Evolutionary conservation across 2,797 vertebrate genomes (phyloP), one percentile per base, ranked within the genome.

Genomic region (Cuculus canorus): DNA sequence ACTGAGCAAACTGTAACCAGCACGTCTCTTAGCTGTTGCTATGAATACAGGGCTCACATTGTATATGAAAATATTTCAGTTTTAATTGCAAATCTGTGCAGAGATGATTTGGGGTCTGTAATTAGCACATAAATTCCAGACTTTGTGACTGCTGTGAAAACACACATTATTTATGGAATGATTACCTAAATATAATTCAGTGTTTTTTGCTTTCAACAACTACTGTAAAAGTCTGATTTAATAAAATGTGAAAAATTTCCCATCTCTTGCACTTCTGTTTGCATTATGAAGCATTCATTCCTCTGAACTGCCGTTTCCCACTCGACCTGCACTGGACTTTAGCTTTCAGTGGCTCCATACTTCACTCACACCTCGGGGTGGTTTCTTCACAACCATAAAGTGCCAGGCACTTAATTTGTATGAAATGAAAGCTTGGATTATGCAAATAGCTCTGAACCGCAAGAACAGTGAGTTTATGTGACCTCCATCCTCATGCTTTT

Each of bases 51-150:
- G 73, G 72, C 94, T 96, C 91, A 96, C 86, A 96, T 91, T 94
- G 90, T 93, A 97, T 97, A 86, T 96, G 93, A 97, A 97, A 97
- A 97, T 97, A 96, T 96, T 97, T 96, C 96, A 95, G 85, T 96
- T 97, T 97, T 97, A 97, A 97, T 97, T 97, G 94, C 90, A 97
- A 96, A 92, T 96, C 79, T 95, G 90, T 79, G 87, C 91, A 87
- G 89, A 96, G 95, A 98, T 98, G 95, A 96, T 96, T 97, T 97
- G 93, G 91, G 86, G 82, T 96, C 88, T 97, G 78, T 97, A 97
- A 96, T 97, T 97, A 97, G 85, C 86, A 96, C 94, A 95, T 96
- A 94, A 94, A 96, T 95, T 96, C 91, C 95, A 97, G 95, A 96
- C 82, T 95, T 96, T 96, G 86, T 94, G 95, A 96, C 79, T 96